These are phyloP conservation scores for Urocyon cinereoargenteus DNA, from an alignment of 2,797 vertebrate species.

Conservation along the genomic window DNA sequence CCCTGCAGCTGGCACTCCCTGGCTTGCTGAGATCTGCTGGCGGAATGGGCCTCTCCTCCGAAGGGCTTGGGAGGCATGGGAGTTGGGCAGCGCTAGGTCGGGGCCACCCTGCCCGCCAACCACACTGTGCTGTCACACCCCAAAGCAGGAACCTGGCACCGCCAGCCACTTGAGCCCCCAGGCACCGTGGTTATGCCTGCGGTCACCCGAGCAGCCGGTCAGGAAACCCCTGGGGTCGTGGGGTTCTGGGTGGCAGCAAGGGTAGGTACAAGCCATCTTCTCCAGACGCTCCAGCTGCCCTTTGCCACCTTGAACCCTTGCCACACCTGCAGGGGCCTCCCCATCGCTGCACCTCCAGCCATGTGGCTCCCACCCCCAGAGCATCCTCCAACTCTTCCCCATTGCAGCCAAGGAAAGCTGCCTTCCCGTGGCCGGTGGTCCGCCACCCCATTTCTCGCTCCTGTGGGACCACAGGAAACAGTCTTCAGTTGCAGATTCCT, in stretches of 20 bases:
- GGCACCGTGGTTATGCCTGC: conserved; percentile 82
- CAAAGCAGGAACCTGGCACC: conserved; percentile 80
- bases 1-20: background rate
- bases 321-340: too few species aligned
- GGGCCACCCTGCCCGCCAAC: conserved; percentile 50
- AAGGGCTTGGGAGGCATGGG: background rate
- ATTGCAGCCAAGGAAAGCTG: too few species aligned
- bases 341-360: background rate
- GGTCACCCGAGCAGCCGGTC: conserved; percentile 78
- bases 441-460: fast-evolving
- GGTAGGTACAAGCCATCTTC: background rate
- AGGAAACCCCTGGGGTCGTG: conserved; percentile 80
- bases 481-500: too few species aligned
- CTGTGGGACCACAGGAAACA: background rate
- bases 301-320: background rate
- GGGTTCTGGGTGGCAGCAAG: conserved; percentile 66
- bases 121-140: conserved; percentile 65
- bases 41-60: background rate
- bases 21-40: background rate
- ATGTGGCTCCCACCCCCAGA: background rate
- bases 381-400: background rate
- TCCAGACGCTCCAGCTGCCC: background rate
- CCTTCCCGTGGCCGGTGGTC: background rate
- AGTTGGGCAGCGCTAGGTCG: background rate
- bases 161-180: conserved; percentile 69